A percentile compares a stretch with the other conserved stretches of the same genome.
Evolutionary conservation across 2,888 invertebrate species (phyloP).

Genomic region (Lymantria dispar): DNA sequence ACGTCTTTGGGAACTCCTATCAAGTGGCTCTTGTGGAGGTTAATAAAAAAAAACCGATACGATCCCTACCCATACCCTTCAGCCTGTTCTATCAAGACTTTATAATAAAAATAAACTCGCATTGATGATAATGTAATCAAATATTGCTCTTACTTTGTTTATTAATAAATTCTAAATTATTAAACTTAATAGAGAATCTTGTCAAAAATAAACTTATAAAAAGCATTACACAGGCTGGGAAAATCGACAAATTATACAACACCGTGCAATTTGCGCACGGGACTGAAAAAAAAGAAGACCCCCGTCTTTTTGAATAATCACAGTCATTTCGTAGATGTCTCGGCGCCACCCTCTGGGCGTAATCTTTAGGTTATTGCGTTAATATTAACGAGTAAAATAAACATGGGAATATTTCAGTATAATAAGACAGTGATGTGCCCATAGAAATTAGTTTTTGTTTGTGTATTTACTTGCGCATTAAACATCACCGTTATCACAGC

Average conservation of each 20-base stretch:
- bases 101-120: no score
- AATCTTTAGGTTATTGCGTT: slow-evolving; percentile 58
- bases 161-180: background rate
- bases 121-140: no score
- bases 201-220: background rate
- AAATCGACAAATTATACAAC: slow-evolving; percentile 34
- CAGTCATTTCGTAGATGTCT: slow-evolving; percentile 44
- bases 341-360: slow-evolving; percentile 39
- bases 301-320: slow-evolving; percentile 48
- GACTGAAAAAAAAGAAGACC: slow-evolving; percentile 29
- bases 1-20: no score
- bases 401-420: slow-evolving; percentile 49
- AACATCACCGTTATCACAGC: no score
- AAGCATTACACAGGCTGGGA: slow-evolving; percentile 6
- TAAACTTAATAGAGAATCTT: background rate
- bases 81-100: no score
- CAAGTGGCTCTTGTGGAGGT: no score
- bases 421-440: slow-evolving; percentile 35
- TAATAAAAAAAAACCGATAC: no score
- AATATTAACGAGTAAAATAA: slow-evolving; percentile 58
- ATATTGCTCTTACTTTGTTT: no score
- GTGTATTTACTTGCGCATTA: no score
- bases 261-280: slow-evolving; percentile 29
- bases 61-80: no score
- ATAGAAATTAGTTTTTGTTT: no score